phyloP scores from a whole-genome alignment of 1,140 invertebrate genomes.

The Penaeus vannamei region DNA sequence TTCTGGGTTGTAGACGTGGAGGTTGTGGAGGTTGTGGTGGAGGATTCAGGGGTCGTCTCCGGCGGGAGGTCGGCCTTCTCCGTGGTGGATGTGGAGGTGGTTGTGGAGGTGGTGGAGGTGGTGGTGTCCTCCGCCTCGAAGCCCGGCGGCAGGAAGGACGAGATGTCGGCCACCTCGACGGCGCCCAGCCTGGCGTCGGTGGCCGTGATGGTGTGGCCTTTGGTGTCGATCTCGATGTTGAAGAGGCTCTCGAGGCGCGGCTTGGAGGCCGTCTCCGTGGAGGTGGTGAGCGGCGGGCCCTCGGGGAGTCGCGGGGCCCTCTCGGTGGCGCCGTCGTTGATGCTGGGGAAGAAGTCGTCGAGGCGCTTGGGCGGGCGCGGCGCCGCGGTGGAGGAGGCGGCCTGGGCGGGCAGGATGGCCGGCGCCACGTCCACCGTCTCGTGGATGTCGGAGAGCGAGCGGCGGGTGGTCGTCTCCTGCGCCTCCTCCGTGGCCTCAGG shows the following conservation, averaged over 20 bases:
- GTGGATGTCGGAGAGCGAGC: slow-evolving; percentile 40
- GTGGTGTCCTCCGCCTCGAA: slow-evolving; percentile 73
- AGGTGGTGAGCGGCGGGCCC: neutral
- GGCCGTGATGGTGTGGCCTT: slow-evolving; percentile 51
- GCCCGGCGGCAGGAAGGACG: slow-evolving; percentile 77
- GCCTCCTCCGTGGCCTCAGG: neutral
- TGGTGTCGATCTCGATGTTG: slow-evolving; percentile 57
- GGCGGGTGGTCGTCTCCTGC: slow-evolving; percentile 39
- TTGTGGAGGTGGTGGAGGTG: neutral
- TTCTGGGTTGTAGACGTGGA: neutral
- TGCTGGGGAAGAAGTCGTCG: slow-evolving; percentile 18
- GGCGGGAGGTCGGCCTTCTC: neutral
- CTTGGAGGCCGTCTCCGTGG: neutral
- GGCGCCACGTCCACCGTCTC: slow-evolving; percentile 56
- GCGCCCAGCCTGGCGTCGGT: slow-evolving; percentile 43
- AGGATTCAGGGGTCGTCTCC: neutral
- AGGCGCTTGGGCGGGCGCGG: slow-evolving; percentile 38
- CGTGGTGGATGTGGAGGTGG: neutral
- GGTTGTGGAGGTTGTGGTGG: neutral
- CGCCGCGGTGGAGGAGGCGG: neutral
- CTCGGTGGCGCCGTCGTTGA: neutral
- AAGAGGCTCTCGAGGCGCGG: slow-evolving; percentile 57
- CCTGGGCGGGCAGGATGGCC: slow-evolving; percentile 25
- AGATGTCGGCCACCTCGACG: slow-evolving; percentile 73
- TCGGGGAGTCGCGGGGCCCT: neutral